phyloP scores from a whole-genome alignment of 2,888 invertebrate species.

The Scaptomyza caliginosa region DNA sequence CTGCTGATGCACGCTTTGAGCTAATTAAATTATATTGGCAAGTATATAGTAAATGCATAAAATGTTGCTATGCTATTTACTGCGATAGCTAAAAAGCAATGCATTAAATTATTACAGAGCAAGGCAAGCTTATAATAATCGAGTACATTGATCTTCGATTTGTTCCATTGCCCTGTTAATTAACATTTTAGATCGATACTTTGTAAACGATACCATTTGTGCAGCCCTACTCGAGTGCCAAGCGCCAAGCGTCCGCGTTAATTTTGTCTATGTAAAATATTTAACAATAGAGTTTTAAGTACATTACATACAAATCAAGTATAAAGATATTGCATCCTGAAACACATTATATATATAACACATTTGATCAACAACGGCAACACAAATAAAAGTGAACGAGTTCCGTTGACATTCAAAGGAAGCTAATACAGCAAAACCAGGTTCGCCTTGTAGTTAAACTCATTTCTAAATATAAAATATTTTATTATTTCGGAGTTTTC shows the following conservation, averaged over 20 bases:
- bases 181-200: slow-evolving; percentile 8
- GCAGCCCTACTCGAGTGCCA: slow-evolving; percentile 5
- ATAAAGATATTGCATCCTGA: too few species aligned
- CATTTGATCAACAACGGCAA: background rate
- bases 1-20: too few species aligned
- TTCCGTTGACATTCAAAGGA: slow-evolving; percentile 37
- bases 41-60: too few species aligned
- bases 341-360: background rate
- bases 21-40: too few species aligned
- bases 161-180: slow-evolving; percentile 20
- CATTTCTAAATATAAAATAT: background rate
- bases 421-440: slow-evolving; percentile 11
- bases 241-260: slow-evolving; percentile 37
- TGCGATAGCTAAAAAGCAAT: too few species aligned
- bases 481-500: slow-evolving; percentile 24
- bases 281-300: background rate
- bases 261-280: background rate
- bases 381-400: slow-evolving; percentile 10
- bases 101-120: too few species aligned
- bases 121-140: background rate
- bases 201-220: background rate
- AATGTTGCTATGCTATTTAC: too few species aligned
- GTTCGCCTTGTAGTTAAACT: slow-evolving; percentile 38
- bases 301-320: background rate
- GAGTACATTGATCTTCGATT: background rate